phyloP scores from a whole-genome alignment of 2,113 vertebrate genomes.

The Thamnaconus septentrionalis region DNA sequence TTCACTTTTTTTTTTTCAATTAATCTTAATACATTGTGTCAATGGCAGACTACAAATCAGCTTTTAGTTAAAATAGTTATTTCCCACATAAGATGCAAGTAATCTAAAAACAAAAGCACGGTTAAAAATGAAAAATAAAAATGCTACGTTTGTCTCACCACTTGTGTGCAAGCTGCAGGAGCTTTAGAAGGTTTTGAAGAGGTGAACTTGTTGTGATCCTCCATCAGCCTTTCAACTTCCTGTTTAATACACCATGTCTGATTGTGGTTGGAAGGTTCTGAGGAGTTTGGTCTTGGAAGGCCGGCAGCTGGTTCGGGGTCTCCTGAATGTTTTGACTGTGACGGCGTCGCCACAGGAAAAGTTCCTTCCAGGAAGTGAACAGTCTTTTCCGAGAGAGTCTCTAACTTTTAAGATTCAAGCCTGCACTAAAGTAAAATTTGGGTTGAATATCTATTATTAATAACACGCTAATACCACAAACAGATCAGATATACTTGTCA shows the following conservation, averaged over 20 bases:
- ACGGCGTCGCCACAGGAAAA: neutral
- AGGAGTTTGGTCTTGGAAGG: neutral
- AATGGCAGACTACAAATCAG: neutral
- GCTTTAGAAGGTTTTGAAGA: neutral
- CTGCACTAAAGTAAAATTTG: too few relatives aligned
- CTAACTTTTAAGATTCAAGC: too few relatives aligned
- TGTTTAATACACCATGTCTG: slow-evolving; percentile 51
- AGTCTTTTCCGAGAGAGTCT: neutral
- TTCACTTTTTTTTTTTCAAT: too few relatives aligned
- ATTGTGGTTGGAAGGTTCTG: slow-evolving; percentile 6
- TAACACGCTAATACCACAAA: too few relatives aligned
- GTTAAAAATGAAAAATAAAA: neutral
- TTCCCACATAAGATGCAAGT: too few relatives aligned
- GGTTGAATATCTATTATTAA: too few relatives aligned
- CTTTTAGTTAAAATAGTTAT: too few relatives aligned
- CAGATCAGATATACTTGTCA: too few relatives aligned
- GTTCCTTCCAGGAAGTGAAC: neutral
- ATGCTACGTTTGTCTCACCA: slow-evolving; percentile 35
- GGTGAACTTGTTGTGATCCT: slow-evolving; percentile 40
- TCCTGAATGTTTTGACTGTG: neutral
- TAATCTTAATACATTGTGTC: neutral
- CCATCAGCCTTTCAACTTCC: slow-evolving; percentile 66
- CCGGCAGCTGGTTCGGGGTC: neutral
- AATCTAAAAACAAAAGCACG: too few relatives aligned
- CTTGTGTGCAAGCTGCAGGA: slow-evolving; percentile 41